These are phyloP conservation scores for Lysandra coridon DNA, from an alignment of 2,888 invertebrate genomes.

Conservation along the genomic window DNA sequence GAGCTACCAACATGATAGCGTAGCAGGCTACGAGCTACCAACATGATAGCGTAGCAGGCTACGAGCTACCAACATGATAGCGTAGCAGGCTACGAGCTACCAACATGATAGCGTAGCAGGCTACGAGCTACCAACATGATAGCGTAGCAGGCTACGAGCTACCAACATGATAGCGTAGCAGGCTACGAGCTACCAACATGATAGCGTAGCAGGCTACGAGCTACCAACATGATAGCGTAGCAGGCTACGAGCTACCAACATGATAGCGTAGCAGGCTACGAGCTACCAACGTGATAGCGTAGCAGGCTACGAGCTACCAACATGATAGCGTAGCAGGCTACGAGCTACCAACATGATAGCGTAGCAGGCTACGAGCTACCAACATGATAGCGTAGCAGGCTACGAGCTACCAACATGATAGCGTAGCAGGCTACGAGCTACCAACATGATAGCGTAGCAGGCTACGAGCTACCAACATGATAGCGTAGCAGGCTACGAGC, in stretches of 20 bases:
- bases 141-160: background rate
- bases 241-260: background rate
- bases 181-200: background rate
- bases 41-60: background rate
- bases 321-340: background rate
- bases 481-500: background rate
- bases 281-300: background rate
- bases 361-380: background rate
- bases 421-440: background rate
- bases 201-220: background rate
- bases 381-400: background rate
- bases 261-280: background rate
- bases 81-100: background rate
- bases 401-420: background rate
- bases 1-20: background rate
- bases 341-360: background rate
- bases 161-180: background rate
- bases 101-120: background rate
- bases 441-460: background rate
- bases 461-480: background rate
- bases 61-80: background rate
- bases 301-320: background rate
- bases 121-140: background rate
- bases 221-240: background rate
- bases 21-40: background rate